Base-by-base conservation (phyloP, 2,888 invertebrate species). In the Drosophila cracens region DNA sequence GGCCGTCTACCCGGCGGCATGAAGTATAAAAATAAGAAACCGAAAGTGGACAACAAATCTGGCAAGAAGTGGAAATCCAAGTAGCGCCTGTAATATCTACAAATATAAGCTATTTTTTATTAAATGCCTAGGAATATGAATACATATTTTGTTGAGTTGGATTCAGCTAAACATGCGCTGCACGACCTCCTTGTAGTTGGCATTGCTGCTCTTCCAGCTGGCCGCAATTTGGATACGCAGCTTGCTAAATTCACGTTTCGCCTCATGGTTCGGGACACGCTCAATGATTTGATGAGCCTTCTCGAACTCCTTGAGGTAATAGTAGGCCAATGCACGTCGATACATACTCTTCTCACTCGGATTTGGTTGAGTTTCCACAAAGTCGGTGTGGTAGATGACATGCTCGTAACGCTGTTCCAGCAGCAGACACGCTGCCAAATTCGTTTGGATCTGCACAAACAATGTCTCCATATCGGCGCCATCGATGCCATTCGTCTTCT, bases 401-500 rank as follows among this genome's bases (percentile, higher is more conserved):
- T 95, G 95, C 7, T 95, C 94, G 92, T 95, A 96, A 77, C 96
- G 95, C 13, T 95, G 92, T 73, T 94, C 94, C 74, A 95, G 95
- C 27, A 97, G 94, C 83, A 97, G 96, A 91, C 97, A 97, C 53
- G 96, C 96, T 0, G 97, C 96, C 91, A 98, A 93, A 92, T 98
- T 98, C 80, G 96, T 96, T 91, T 96, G 97, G 11, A 97, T 93
- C 81, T 95, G 95, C 13, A 95, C 93, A 91, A 96, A 95, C 11
- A 96, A 92, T 60, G 93, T 93, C 43, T 94, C 91, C 76, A 96
- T 93, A 65, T 95, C 94, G 11, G 93, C 91, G 0, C 83, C 83
- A 16, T 90, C 80, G 3, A 92, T 76, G 5, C 90, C 90, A 68
- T 92, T 89, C 2, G 59, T 57, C 38, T 73, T 93, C 4, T 94